Conservation (phyloP, 2,888 invertebrate species). For the Trissolcus japonicus region DNA sequence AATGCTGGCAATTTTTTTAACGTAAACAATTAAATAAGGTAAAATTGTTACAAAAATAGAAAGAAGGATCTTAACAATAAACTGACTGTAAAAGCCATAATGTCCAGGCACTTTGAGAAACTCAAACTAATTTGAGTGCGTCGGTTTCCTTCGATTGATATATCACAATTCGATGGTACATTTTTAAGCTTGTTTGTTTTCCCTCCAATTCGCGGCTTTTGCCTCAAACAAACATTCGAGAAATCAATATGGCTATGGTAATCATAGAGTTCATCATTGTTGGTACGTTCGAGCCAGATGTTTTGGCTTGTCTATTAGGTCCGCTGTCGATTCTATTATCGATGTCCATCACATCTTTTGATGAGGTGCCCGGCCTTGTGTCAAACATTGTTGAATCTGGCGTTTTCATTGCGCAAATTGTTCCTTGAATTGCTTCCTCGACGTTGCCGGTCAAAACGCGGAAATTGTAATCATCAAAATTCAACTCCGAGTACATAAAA, state of each 20-base stretch:
- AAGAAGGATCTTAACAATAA: no score
- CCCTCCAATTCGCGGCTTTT: no score
- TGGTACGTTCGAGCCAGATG: conserved; percentile 35
- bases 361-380: conserved; percentile 28
- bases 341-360: conserved; percentile 36
- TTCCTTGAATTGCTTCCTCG: conserved; percentile 83
- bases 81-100: no score
- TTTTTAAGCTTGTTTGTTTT: no score
- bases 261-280: conserved; percentile 25
- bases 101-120: no score
- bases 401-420: conserved; percentile 79
- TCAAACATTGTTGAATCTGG: conserved; percentile 16
- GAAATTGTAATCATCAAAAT: conserved; percentile 83
- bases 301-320: conserved; percentile 51
- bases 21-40: no score
- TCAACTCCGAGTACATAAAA: conserved; percentile 82
- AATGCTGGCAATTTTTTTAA: no score
- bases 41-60: no score
- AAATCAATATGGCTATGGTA: conserved; percentile 28
- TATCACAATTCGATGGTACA: no score
- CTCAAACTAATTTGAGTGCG: no score
- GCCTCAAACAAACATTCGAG: conserved; percentile 24
- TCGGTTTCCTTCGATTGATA: no score
- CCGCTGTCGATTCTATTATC: conserved; percentile 47
- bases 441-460: conserved; percentile 84